These are phyloP conservation scores for Ormyrus pomaceus DNA, from an alignment of 2,888 invertebrate genomes.

Conservation along the genomic window DNA sequence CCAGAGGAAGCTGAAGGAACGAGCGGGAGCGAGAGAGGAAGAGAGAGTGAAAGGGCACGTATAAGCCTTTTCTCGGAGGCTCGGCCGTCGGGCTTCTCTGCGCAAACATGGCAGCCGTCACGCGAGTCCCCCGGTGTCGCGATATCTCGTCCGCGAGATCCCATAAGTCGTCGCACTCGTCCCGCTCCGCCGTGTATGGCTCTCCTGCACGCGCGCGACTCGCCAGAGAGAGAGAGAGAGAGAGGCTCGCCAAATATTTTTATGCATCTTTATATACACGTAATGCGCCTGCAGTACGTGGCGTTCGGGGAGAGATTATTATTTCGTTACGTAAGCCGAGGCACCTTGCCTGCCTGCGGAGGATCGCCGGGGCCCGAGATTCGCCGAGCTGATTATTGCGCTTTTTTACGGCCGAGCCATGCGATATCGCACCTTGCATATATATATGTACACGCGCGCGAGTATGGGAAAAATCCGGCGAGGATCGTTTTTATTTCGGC, in stretches of 20 bases:
- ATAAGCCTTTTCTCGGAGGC: conserved; percentile 19
- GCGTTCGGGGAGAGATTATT: too few relatives aligned
- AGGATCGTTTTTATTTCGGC: too few relatives aligned
- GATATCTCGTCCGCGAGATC: conserved; percentile 59
- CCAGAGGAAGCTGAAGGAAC: conserved; percentile 9
- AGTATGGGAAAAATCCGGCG: too few relatives aligned
- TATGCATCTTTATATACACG: neutral
- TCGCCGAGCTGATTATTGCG: too few relatives aligned
- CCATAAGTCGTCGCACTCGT: conserved; percentile 39
- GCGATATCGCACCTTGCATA: too few relatives aligned
- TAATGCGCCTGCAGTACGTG: too few relatives aligned
- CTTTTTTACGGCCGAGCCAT: too few relatives aligned
- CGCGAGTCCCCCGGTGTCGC: conserved; percentile 65
- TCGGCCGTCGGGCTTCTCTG: conserved; percentile 54
- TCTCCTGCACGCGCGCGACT: neutral
- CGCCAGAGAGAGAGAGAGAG: too few relatives aligned
- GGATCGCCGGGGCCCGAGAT: too few relatives aligned
- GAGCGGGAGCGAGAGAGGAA: neutral
- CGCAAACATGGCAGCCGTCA: conserved; percentile 74
- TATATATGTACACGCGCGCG: too few relatives aligned
- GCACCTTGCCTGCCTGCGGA: too few relatives aligned
- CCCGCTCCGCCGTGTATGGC: neutral
- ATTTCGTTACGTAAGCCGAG: too few relatives aligned
- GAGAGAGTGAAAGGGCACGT: conserved; percentile 51
- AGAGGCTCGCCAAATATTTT: neutral